These are phyloP conservation scores for Australoheros facetus DNA, from an alignment of 2,797 vertebrate genomes.

Conservation along the genomic window DNA sequence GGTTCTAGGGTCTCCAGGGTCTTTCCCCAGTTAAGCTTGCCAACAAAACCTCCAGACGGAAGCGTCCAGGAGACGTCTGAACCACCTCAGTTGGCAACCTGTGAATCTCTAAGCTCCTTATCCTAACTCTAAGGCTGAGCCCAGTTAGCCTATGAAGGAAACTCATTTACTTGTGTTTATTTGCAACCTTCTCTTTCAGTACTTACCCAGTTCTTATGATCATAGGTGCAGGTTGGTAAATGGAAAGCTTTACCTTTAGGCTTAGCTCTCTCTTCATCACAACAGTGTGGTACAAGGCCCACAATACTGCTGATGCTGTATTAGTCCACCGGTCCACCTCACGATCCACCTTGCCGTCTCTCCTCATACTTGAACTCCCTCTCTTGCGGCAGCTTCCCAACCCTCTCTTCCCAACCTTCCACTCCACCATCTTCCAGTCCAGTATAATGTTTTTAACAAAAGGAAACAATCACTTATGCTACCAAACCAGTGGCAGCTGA, in stretches of 20 bases:
- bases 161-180: neutral
- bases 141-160: neutral
- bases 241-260: neutral
- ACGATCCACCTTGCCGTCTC: neutral
- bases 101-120: neutral
- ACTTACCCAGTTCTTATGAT: no score
- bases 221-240: neutral
- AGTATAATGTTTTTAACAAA: no score
- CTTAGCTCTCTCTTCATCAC: neutral
- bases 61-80: neutral
- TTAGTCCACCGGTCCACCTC: no score
- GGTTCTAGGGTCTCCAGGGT: neutral
- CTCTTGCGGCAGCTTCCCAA: no score
- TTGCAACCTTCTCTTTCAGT: neutral
- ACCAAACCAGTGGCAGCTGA: accelerated
- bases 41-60: no score
- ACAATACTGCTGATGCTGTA: neutral
- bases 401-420: no score
- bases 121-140: neutral
- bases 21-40: neutral
- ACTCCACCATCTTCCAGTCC: no score
- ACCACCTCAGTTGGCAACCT: neutral
- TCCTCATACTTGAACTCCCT: neutral
- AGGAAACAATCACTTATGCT: neutral
- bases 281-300: neutral